Base-by-base conservation (phyloP, 2,797 vertebrate species). In the Rhinella marina region DNA sequence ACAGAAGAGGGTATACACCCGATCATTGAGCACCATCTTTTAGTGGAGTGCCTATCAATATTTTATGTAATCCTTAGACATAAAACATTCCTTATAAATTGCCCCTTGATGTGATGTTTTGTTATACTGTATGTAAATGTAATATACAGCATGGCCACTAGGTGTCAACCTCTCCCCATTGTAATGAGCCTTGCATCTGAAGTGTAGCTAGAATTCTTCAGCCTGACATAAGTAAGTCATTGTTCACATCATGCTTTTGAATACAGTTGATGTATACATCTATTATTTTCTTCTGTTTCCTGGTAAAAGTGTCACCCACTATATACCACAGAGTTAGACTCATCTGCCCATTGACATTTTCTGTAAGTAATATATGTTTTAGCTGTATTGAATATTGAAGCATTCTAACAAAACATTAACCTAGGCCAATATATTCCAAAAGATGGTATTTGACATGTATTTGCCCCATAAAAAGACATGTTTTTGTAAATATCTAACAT, bases 91-190 rank as follows among this genome's bases (percentile, higher is more conserved):
- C 29, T 72, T 41, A 9, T 41, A 70, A 41, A 17, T 17, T 41
- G 29, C 17, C 29, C 70, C 7, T 21, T 48, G 19, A 32, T 72
- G 68, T 72, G 29, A 19, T 8, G 48, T 70, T 41, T 41, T 41
- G 7, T 81, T 7, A 21, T 25, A 41, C 14, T 25, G 13, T 29
- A 73, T 73, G 50, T 48, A 32, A 23, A n/a, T 78, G 84, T 86
- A 84, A 84, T 84, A 54, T 70, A 3, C 32, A 27, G 1, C 1
- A n/a, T 84, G 75, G 59, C 84, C 87, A 88, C 87, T 88, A 88
- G 82, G 61, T 88, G 87, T 80, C 87, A 80, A 75, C 57, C 13
- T 88, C 75, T 50, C 10, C 52, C 81, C 54, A 84, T 54, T 78
- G 21, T 61, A 81, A 72, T 14, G 21, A 70, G n/a, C 48, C 29